These are phyloP conservation scores for Crepidodera aurea DNA, from an alignment of 2,888 invertebrate genomes.

Conservation along the genomic window DNA sequence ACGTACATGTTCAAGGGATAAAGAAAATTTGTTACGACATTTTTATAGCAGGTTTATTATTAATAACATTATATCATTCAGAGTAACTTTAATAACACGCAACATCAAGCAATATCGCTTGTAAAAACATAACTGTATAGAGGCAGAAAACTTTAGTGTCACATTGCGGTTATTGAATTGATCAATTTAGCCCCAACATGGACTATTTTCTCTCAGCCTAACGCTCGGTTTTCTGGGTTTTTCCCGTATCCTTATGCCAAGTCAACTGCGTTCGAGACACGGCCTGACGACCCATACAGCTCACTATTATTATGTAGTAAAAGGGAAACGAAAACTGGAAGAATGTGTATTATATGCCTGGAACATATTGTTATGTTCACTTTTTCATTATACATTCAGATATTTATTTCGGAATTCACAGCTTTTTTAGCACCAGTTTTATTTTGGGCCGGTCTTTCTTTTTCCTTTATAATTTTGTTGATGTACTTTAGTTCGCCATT, in stretches of 20 bases:
- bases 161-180: slow-evolving; percentile 63
- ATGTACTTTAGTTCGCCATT: neutral
- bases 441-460: neutral
- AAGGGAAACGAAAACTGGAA: slow-evolving; percentile 58
- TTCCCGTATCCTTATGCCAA: slow-evolving; percentile 47
- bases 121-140: slow-evolving; percentile 59
- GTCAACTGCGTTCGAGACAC: slow-evolving; percentile 57
- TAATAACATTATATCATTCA: neutral
- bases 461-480: slow-evolving; percentile 2
- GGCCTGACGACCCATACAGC: slow-evolving; percentile 59
- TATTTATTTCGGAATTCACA: slow-evolving; percentile 45
- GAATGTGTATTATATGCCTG: slow-evolving; percentile 60
- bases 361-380: slow-evolving; percentile 61
- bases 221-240: slow-evolving; percentile 41
- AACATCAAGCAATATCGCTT: slow-evolving; percentile 47
- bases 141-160: slow-evolving; percentile 59
- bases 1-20: no score
- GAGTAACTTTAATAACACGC: slow-evolving; percentile 7
- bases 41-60: no score
- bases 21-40: no score
- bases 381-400: slow-evolving; percentile 57
- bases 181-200: slow-evolving; percentile 62
- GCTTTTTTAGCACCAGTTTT: slow-evolving; percentile 28
- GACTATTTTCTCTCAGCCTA: slow-evolving; percentile 56
- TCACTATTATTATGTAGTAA: slow-evolving; percentile 61